Percentiles rank a stretch among this genome's conserved stretches.
phyloP scores from a whole-genome alignment of 2,113 vertebrate genomes.

The Oryzias javanicus region DNA sequence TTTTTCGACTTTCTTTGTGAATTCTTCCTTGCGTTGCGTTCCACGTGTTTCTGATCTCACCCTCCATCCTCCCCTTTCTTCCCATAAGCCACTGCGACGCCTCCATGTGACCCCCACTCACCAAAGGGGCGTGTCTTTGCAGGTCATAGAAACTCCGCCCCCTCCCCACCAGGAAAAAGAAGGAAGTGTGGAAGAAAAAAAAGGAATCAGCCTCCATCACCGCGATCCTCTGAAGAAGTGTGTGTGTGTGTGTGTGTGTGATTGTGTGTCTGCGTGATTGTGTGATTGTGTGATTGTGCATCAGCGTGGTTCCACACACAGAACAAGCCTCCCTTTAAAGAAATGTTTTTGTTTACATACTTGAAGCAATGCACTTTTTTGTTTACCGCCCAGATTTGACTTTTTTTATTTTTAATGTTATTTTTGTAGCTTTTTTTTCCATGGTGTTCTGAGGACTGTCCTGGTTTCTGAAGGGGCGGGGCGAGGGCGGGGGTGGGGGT shows the following conservation, averaged over 20 bases:
- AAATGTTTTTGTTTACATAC: conserved; percentile 77
- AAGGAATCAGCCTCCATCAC: conserved; percentile 25
- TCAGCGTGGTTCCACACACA: conserved; percentile 59
- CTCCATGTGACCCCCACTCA: conserved; percentile 69
- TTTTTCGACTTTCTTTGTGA: conserved; percentile 44
- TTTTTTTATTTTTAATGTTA: conserved; percentile 31
- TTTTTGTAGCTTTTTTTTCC: conserved; percentile 17
- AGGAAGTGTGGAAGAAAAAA: conserved; percentile 20
- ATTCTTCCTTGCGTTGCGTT: conserved; percentile 52
- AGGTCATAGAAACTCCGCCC: conserved; percentile 66
- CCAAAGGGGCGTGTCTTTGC: conserved; percentile 73
- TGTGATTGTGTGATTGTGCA: neutral
- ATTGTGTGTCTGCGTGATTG: neutral
- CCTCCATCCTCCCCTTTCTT: conserved; percentile 35
- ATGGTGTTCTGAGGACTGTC: conserved; percentile 43
- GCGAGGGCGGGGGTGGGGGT: conserved; percentile 19
- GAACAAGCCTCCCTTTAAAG: conserved; percentile 53
- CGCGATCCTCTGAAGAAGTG: conserved; percentile 27
- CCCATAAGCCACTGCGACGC: conserved; percentile 72
- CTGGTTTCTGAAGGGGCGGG: conserved; percentile 6
- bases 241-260: conserved; percentile 9
- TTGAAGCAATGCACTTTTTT: conserved; percentile 79
- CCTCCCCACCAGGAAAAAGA: conserved; percentile 26
- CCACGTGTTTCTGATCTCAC: conserved; percentile 39
- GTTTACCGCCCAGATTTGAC: conserved; percentile 37